Base-by-base conservation (phyloP, 2,888 invertebrate species). In the Ornithoptera priamus region DNA sequence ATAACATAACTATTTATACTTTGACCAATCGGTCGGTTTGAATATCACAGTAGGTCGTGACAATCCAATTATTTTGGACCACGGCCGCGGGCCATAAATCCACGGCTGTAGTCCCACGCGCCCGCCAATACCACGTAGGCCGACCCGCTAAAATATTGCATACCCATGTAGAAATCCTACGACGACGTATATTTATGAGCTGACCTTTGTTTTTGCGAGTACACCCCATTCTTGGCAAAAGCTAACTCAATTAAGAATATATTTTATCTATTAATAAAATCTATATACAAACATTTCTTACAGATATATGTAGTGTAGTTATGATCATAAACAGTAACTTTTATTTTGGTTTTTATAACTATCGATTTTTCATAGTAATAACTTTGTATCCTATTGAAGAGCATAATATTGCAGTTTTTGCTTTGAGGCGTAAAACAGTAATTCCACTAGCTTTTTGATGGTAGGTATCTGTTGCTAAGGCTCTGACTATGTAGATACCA, bases 31-130 rank as follows among this genome's bases (percentile, higher is more conserved):
- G 67, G 61, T 10, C 39, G 42, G 39, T 62, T 67, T 67, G 60
- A 68, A 68, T 68, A 65, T 64, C 22, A 65, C 64, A 60, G 60
- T 46, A 64, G 60, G 60, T 61, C 60, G 61, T 61, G 65, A 69
- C 69, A 65, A 69, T 69, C 69, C 65, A 69, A 69, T 69, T 69
- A 69, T 69, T 69, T 65, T 69, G 46, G 62, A 46, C 62, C 64
- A 61, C 61, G 56, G 42, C 42, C 60, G 64, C 60, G 36, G 17
- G 61, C 62, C 69, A 65, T 69, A 69, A 69, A 69, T 69, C 69
- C 65, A 57, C 62, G 46, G 60, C 22, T 53, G 56, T 62, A 57
- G 61, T 7, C 65, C 65, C 61, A 62, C 60, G 61, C 36, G 56
- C 61, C 65, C 69, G 65, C 65, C 65, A 62, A 69, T 69, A 69